Evolutionary conservation across 2,888 invertebrate species (phyloP).

Genomic region (Plagiodera versicolora): DNA sequence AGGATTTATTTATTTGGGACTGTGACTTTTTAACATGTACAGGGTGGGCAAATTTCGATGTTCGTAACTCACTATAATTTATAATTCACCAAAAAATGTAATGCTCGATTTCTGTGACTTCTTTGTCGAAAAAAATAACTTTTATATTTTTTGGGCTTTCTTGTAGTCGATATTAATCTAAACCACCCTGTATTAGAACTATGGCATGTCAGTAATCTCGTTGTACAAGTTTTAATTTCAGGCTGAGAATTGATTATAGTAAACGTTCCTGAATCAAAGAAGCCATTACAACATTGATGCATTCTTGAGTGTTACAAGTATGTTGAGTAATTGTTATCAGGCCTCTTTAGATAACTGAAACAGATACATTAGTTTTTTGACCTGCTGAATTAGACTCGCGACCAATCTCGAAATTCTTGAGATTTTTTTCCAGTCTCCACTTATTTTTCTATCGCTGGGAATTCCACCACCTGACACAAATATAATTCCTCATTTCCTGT

Average conservation of each 20-base stretch:
- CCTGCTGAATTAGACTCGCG: not conserved
- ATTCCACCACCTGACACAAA: not conserved
- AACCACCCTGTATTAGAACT: too few species aligned
- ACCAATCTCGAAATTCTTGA: not conserved
- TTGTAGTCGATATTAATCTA: too few species aligned
- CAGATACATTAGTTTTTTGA: not conserved
- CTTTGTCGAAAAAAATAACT: too few species aligned
- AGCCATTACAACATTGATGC: not conserved
- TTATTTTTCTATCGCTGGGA: not conserved
- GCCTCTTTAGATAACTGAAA: not conserved
- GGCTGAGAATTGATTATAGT: not conserved
- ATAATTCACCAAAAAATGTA: too few species aligned
- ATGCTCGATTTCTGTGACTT: too few species aligned
- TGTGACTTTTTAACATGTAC: too few species aligned
- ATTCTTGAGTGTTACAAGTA: not conserved
- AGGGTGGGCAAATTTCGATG: too few species aligned
- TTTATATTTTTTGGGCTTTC: too few species aligned
- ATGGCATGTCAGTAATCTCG: too few species aligned
- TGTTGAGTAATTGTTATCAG: not conserved
- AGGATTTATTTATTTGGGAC: too few species aligned
- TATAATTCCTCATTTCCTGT: conserved; percentile 1
- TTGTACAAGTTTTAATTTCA: too few species aligned
- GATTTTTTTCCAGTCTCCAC: not conserved
- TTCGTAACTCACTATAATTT: too few species aligned
- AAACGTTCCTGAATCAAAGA: not conserved